phyloP scores from a whole-genome alignment of 2,113 vertebrate species.

The Centrocercus urophasianus region DNA sequence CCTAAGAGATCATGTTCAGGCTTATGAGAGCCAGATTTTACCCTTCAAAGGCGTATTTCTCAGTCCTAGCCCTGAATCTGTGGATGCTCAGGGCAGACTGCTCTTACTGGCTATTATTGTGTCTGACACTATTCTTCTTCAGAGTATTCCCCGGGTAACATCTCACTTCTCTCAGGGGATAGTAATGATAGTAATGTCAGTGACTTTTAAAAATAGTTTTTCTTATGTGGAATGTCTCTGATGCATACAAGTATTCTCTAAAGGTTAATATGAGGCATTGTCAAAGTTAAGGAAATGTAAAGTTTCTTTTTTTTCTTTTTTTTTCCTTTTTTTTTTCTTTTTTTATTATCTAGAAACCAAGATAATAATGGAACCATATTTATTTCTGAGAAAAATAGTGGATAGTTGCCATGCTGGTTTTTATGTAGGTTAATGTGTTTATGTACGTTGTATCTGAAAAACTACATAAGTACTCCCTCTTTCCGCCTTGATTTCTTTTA shows the following conservation, averaged over 20 bases:
- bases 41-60: background rate
- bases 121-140: background rate
- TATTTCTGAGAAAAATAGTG: background rate
- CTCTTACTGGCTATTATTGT: background rate
- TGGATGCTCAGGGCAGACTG: accelerated
- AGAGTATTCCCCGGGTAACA: background rate
- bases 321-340: background rate
- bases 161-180: background rate
- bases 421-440: background rate
- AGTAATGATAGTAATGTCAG: background rate
- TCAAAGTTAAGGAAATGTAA: background rate
- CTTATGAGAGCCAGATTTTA: background rate
- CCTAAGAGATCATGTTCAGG: background rate
- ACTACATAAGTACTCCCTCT: background rate
- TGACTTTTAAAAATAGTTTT: background rate
- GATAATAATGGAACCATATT: background rate
- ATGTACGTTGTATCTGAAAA: too few relatives aligned
- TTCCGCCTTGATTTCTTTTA: background rate
- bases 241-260: background rate
- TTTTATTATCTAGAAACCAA: background rate
- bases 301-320: background rate
- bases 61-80: background rate
- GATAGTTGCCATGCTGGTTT: background rate
- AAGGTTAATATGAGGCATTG: background rate
- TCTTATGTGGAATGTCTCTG: background rate